phyloP scores from a whole-genome alignment of 35 echinoderm and acorn worm genomes.

The Apostichopus parvimensis region DNA sequence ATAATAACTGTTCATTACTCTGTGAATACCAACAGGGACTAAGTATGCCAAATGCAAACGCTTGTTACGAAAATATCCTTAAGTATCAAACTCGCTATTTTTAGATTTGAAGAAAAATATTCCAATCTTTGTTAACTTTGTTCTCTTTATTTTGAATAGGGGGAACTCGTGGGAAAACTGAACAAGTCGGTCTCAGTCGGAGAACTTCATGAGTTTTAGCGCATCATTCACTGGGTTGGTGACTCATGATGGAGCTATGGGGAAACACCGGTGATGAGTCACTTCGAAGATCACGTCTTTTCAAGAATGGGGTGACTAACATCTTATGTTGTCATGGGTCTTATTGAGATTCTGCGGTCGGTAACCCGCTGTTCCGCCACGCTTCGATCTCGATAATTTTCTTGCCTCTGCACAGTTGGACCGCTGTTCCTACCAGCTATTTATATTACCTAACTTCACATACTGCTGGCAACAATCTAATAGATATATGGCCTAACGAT shows the following conservation, averaged over 20 bases:
- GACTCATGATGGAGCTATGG: conserved; percentile 20
- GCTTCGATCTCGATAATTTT: neutral
- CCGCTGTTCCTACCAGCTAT: neutral
- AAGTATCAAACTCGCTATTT: conserved; percentile 19
- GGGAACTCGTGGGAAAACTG: conserved; percentile 27
- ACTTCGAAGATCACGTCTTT: neutral
- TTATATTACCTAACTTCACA: neutral
- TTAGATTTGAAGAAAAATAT: neutral
- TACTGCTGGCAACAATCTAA: too few relatives aligned
- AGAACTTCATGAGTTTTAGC: neutral
- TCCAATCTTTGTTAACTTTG: neutral
- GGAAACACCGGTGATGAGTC: conserved; percentile 27
- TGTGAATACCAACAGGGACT: conserved; percentile 8
- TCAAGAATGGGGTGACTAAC: neutral
- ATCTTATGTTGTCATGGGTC: neutral
- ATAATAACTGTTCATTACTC: conserved; percentile 24
- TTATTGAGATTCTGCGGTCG: neutral
- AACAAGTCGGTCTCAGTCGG: neutral
- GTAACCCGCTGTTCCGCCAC: conserved; percentile 14
- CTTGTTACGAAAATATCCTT: conserved; percentile 18
- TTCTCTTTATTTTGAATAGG: neutral
- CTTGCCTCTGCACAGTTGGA: neutral
- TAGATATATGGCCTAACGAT: too few relatives aligned
- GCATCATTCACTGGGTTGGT: neutral
- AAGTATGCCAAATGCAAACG: neutral